Base-by-base conservation (phyloP, 2,888 invertebrate genomes). In the Caenorhabditis macrosperma region DNA sequence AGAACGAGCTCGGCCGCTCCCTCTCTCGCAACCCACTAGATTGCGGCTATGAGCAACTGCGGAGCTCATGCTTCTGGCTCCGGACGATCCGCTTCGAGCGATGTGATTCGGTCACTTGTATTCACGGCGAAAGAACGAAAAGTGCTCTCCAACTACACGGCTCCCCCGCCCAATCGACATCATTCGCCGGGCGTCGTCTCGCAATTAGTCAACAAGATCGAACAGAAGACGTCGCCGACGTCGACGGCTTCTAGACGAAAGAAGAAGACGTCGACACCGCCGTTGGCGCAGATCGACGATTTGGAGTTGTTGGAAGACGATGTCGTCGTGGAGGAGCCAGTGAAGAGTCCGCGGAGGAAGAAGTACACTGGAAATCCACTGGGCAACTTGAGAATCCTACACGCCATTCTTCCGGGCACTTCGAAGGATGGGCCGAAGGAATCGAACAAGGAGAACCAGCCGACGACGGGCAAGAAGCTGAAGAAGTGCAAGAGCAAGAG, bases 141-240 rank as follows among this genome's bases (percentile, higher is more conserved):
- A 67, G 61, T 61, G 26, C 46, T 67, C 10, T 67, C 78, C 7
- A 66, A 72, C 22, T 72, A 67, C 24, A 68, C 66, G 22, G 64
- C 71, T 30, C 78, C 66, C 26, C 61, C 71, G 6, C 61, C 72
- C 15, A 66, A 66, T 68, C 54, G 76, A 38, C 60, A 67, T 20
- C 61, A 63, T 17, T 72, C 75, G 10, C 66, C 69, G 10, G 83
- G 82, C 17, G 52, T 77, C 20, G 83, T 84, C 38, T 68, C 79
- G 1, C 75, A 80, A 10, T 76, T 84, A 68, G 79, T 84, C 7
- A 69, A 63, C 59, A 61, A 52, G 33, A 84, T 84, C 67, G 84
- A 84, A 57, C 52, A 69, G 76, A 76, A 76, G 55, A 48, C 68
- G 55, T 61, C 67, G 48, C 61, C 68, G 12, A 52, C 68, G 2